phyloP scores from a whole-genome alignment of 2,888 invertebrate species.

The Hypolimnas misippus region DNA sequence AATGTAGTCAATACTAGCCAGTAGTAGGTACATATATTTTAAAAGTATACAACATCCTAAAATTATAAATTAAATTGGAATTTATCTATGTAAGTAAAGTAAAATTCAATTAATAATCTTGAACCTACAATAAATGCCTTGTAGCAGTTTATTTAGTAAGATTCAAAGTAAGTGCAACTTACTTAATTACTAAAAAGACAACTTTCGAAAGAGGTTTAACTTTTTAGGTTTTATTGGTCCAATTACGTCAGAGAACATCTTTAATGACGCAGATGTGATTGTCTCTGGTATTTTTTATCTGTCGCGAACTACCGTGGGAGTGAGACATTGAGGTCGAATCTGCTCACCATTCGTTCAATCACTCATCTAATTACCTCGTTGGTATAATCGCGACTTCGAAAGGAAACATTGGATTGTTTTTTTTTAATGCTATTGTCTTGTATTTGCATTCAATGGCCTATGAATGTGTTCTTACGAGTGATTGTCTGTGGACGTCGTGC shows the following conservation, averaged over 20 bases:
- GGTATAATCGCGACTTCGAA: constrained; percentile 22
- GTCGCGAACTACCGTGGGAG: constrained; percentile 31
- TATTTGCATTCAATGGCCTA: constrained; percentile 53
- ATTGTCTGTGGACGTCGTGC: constrained; percentile 28
- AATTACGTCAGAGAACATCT: constrained; percentile 12
- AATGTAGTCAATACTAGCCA: too few species aligned
- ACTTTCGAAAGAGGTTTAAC: neutral
- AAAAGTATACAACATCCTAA: too few species aligned
- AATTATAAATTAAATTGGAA: too few species aligned
- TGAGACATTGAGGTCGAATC: constrained; percentile 33
- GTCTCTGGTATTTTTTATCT: constrained; percentile 21
- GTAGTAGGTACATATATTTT: too few species aligned
- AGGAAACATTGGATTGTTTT: constrained; percentile 47
- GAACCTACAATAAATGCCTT: neutral
- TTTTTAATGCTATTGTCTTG: constrained; percentile 50
- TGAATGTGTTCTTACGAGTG: constrained; percentile 45
- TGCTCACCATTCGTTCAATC: constrained; percentile 27
- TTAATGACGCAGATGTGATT: constrained; percentile 12
- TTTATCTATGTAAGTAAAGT: too few species aligned
- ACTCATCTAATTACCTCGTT: constrained; percentile 25
- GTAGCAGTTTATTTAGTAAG: neutral
- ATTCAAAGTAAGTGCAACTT: neutral
- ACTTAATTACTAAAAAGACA: neutral
- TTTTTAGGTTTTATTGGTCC: neutral
- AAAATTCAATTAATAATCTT: too few species aligned